Conservation (phyloP, 92 coral and sea anemone genomes). For the Phymanthus crucifer region DNA sequence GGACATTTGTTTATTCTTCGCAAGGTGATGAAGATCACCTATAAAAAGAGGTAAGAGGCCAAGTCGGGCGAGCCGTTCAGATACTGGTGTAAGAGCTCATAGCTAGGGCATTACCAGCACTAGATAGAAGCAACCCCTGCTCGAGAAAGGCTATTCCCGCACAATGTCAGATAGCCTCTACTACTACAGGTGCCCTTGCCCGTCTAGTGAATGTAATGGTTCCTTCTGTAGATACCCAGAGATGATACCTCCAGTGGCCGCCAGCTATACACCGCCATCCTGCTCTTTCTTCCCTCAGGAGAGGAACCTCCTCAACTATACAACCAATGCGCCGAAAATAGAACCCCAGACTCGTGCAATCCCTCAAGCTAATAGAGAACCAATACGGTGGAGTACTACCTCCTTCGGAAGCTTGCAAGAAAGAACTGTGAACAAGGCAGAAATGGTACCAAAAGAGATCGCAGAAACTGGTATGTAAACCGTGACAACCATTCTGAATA, state of each 20-base stretch:
- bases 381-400: conserved; percentile 13
- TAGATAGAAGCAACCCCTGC: neutral
- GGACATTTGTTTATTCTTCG: conserved; percentile 56
- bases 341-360: conserved; percentile 8
- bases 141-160: neutral
- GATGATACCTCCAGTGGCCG: conserved; percentile 50
- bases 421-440: neutral
- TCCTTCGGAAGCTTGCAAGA: conserved; percentile 12
- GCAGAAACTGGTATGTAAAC: neutral
- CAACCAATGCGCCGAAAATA: conserved; percentile 13
- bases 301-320: conserved; percentile 44
- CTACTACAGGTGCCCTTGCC: conserved; percentile 78
- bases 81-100: neutral
- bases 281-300: conserved; percentile 73
- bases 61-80: neutral
- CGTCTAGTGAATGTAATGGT: conserved; percentile 70
- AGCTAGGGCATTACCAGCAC: neutral
- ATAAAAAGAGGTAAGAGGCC: conserved; percentile 30
- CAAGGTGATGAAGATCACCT: conserved; percentile 59
- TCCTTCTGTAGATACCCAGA: conserved; percentile 71
- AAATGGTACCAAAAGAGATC: neutral
- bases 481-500: neutral
- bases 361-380: conserved; percentile 8
- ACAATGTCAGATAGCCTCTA: conserved; percentile 64
- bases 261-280: conserved; percentile 46